Base-by-base conservation (phyloP, 1,140 invertebrate species). In the Caerostris darwini region DNA sequence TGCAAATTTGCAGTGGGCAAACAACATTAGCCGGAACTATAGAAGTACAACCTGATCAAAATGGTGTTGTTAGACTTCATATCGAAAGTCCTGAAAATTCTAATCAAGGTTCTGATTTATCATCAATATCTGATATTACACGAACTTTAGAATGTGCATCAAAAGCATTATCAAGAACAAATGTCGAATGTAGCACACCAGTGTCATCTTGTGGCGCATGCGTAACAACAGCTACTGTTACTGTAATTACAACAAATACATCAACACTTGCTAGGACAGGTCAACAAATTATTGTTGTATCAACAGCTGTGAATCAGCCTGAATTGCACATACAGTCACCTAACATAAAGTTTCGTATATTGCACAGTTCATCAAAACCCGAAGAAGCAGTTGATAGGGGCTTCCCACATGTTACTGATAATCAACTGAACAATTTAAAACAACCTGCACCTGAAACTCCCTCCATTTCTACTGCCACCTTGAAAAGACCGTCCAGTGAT, bases 401-500 rank as follows among this genome's bases (percentile, higher is more conserved):
- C 12, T 94, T 94, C 67, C 94, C 95, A 57, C 83, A 53, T 34
- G 93, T 94, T 71, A 92, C 93, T 59, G n/a, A 85, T 50, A 94
- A 94, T 83, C 94, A 95, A 34, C 7, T 94, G 58, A 94, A 90
- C 19, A 92, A 95, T 64, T 17, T 90, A 54, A 64, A 89, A 19
- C 95, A 95, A 56, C 81, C 94, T 67, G 69, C 82, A n/a, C 81
- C 86, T 82, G 92, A 94, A 94, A 94, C 85, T 94, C 92, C 92
- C 92, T 93, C 94, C 90, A 94, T 53, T 87, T 56, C 85, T 58
- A 91, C 69, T 85, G 69, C 83, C 59, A 94, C 64, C 67, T 92
- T 90, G 17, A 95, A 95, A 94, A 86, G 94, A 89, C 95, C 94
- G 93, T 95, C 94, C 94, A 94, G 67, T 94, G 94, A 94, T 88